Evolutionary conservation across 35 echinoderm and acorn worm species (phyloP).

Genomic region (Apostichopus japonicus): DNA sequence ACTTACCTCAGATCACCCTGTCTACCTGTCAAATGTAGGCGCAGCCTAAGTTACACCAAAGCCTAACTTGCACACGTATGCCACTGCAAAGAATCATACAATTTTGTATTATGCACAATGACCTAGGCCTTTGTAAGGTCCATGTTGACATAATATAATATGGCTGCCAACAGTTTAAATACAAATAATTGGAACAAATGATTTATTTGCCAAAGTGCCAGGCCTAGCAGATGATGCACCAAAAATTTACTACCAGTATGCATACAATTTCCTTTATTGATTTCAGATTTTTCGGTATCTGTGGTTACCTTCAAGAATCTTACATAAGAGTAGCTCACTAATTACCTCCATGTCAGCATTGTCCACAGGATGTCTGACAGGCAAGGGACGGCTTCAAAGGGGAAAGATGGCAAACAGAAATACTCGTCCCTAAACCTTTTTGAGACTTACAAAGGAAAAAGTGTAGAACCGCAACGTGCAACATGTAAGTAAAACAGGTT

Average conservation of each 20-base stretch:
- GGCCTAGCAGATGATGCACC: too few species aligned
- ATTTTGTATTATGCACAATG: too few species aligned
- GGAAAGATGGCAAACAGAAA: constrained; percentile 99
- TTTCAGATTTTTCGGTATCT: constrained; percentile 23
- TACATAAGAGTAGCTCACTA: constrained; percentile 26
- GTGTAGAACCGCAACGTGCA: constrained; percentile 91
- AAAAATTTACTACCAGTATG: too few species aligned
- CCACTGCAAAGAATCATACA: not conserved
- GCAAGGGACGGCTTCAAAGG: constrained; percentile 84
- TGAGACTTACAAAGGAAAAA: constrained; percentile 98
- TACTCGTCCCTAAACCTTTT: constrained; percentile 95
- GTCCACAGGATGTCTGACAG: constrained; percentile 96
- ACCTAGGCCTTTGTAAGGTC: too few species aligned
- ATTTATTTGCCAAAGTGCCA: too few species aligned
- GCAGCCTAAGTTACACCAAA: not conserved
- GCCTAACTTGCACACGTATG: not conserved
- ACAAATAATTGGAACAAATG: too few species aligned
- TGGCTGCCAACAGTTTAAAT: too few species aligned
- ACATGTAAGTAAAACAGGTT: constrained; percentile 63
- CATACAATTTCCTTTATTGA: not conserved
- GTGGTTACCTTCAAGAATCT: constrained; percentile 66
- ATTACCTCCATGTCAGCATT: constrained; percentile 84
- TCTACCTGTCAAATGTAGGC: not conserved
- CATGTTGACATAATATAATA: too few species aligned
- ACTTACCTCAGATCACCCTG: too few species aligned